Conservation (phyloP, 2,113 vertebrate species). For the Hassar affinis region DNA sequence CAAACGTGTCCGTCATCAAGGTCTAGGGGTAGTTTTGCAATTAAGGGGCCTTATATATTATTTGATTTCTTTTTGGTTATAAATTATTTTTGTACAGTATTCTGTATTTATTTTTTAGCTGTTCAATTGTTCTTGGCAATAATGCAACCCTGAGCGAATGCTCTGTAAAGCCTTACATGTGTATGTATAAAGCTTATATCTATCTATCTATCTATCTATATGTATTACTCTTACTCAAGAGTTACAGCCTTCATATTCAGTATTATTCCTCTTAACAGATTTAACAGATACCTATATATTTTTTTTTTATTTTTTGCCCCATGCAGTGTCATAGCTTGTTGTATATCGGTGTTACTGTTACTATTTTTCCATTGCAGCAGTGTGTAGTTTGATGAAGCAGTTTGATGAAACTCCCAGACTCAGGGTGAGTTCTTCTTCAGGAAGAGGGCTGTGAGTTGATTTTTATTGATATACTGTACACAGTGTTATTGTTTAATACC, state of each 20-base stretch:
- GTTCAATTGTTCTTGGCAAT: constrained; percentile 79
- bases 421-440: constrained; percentile 15
- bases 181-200: constrained; percentile 66
- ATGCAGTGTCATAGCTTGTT: constrained; percentile 26
- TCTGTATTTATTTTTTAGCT: constrained; percentile 79
- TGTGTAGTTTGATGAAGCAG: not conserved
- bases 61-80: constrained; percentile 59
- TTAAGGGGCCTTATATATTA: constrained; percentile 68
- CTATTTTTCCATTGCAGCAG: not conserved
- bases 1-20: constrained; percentile 58
- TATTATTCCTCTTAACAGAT: constrained; percentile 51
- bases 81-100: constrained; percentile 78
- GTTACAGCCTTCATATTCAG: constrained; percentile 59
- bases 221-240: constrained; percentile 57
- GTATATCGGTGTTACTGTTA: constrained; percentile 41
- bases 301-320: constrained; percentile 27
- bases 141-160: constrained; percentile 76
- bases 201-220: too few species aligned
- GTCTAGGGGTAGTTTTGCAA: constrained; percentile 52
- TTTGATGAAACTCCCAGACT: constrained; percentile 25
- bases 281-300: constrained; percentile 56
- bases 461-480: not conserved
- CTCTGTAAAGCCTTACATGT: constrained; percentile 75
- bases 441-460: not conserved
- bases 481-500: not conserved